Base-by-base conservation (phyloP, 2,797 vertebrate species). In the Sebastes baramenuke region DNA sequence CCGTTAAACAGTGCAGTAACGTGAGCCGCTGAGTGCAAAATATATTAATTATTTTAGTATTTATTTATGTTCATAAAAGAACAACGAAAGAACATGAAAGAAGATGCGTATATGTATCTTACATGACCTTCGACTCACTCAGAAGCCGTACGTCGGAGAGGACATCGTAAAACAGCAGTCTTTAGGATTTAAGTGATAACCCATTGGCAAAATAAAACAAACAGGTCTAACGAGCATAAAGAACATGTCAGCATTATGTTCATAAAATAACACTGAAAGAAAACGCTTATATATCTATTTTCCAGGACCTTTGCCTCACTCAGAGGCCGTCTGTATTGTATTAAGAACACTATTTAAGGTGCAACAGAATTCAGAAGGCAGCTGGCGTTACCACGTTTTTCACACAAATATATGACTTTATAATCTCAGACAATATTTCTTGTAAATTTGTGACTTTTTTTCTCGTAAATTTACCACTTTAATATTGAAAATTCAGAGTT, bases 91-190 rank as follows among this genome's bases (percentile, higher is more conserved):
- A 38, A 38, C 36, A 38, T 25, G 55, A 58, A 58, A 8, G 24
- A 58, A 0, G 24, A 16, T 7, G 0, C 24, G 24, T 58, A 58
- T 27, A 24, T 55, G 16, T 55, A 22, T 55, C 10, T 55, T 0
- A 12, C 54, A 16, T 0, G 55, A 58, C 24, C 25, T 16, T 56
- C 24, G 6, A 2, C 54, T 56, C 22, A 5, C 54, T 56, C 12
- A 56, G 55, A 38, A 38, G 13, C 13, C 2, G 13, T 38, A 38
- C 0, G 13, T 38, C 13, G 13, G 36, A 56, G 55, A 42, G 38
- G 38, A 42, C 6, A 42, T 16, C 2, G 38, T 38, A 16, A 42
- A 42, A 42, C 38, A 7, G 38, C 38, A 42, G 14, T 42, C 38
- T 42, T 42, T 42, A 42, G 38, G 14, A 42, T 42, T 42, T 16